Conservation (phyloP, 92 coral and sea anemone genomes). For the Porites lobata region DNA sequence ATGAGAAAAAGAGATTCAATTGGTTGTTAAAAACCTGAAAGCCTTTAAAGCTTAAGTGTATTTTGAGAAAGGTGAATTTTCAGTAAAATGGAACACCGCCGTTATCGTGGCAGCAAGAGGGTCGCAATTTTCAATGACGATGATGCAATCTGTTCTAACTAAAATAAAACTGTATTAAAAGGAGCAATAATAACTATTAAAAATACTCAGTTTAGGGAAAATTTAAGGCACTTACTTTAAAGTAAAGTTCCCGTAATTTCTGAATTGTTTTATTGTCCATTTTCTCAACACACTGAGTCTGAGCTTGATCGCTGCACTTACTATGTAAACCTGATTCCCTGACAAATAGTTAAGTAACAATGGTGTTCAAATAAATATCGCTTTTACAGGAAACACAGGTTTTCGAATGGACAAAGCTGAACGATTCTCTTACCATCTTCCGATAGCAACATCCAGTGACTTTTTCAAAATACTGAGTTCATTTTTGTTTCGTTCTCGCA, state of each 20-base stretch:
- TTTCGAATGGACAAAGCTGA: neutral
- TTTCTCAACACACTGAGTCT: slow-evolving; percentile 40
- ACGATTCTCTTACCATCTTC: slow-evolving; percentile 18
- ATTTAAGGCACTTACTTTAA: slow-evolving; percentile 33
- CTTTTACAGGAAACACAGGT: no score
- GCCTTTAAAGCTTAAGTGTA: no score
- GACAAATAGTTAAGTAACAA: neutral
- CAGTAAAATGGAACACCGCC: no score
- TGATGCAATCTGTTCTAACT: no score
- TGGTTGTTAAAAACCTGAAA: no score
- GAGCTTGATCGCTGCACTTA: slow-evolving; percentile 16
- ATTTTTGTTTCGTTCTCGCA: slow-evolving; percentile 64
- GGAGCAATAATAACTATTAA: neutral
- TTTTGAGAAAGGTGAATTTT: no score
- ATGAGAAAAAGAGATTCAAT: no score
- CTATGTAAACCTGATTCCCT: slow-evolving; percentile 29
- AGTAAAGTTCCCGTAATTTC: slow-evolving; percentile 41
- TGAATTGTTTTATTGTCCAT: slow-evolving; percentile 67
- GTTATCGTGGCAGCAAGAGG: no score
- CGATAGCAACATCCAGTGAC: slow-evolving; percentile 43
- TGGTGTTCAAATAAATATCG: no score
- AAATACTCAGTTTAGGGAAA: neutral
- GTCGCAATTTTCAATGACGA: no score
- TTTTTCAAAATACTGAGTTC: slow-evolving; percentile 47
- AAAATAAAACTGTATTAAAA: no score